phyloP scores from a whole-genome alignment of 2,113 vertebrate species.

The Crotalus helleri region DNA sequence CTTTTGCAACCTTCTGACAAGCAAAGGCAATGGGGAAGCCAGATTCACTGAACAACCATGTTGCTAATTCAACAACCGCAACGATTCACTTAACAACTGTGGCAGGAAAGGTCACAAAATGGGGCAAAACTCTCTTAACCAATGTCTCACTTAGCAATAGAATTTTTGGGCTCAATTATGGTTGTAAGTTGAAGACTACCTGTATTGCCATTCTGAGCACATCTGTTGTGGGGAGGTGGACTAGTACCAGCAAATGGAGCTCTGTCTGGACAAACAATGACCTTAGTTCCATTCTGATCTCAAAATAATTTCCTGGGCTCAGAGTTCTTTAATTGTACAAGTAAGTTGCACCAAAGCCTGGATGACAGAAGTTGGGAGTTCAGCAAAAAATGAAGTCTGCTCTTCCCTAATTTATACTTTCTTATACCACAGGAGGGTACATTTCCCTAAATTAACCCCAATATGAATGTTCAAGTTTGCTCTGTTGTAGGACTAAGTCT shows the following conservation, averaged over 20 bases:
- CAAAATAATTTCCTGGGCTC: not conserved
- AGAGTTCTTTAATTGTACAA: not conserved
- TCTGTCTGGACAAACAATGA: not conserved
- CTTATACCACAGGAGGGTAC: slow-evolving; percentile 3
- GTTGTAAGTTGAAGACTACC: not conserved
- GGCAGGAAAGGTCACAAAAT: not conserved
- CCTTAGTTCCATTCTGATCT: not conserved
- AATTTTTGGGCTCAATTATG: not conserved
- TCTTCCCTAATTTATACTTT: not conserved
- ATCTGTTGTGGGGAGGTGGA: not conserved
- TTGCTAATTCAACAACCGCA: not conserved
- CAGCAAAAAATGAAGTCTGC: not conserved
- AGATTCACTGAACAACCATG: not conserved
- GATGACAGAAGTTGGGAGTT: not conserved
- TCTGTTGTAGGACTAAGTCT: not conserved
- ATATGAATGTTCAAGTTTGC: not conserved
- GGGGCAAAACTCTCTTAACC: not conserved
- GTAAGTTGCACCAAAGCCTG: not conserved
- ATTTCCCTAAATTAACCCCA: not conserved
- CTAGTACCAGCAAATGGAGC: not conserved
- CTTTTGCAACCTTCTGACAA: not conserved
- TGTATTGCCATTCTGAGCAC: not conserved
- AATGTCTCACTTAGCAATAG: not conserved
- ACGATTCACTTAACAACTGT: not conserved
- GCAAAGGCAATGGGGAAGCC: not conserved